A percentile compares a stretch with the other conserved stretches of the same genome.
Evolutionary conservation across 2,113 vertebrate genomes (phyloP).

Genomic region (Propithecus coquereli): DNA sequence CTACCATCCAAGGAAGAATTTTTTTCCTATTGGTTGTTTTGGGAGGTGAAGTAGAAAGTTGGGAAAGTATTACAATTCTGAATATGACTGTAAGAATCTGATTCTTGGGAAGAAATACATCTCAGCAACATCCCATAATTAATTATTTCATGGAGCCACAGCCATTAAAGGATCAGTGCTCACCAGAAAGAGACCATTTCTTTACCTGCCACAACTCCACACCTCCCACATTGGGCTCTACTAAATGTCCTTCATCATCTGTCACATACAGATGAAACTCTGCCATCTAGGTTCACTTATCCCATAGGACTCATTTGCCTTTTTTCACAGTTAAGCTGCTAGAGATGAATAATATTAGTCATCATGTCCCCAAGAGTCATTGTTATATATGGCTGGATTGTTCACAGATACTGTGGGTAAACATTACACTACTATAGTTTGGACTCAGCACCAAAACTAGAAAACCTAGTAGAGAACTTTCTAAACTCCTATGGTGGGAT

Average conservation of each 20-base stretch:
- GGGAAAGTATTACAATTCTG: background rate
- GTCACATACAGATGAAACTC: background rate
- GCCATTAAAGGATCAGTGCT: background rate
- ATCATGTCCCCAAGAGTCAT: background rate
- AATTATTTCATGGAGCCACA: background rate
- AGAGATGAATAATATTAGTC: background rate
- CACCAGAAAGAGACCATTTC: background rate
- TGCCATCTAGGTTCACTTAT: background rate
- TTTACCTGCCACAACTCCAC: background rate
- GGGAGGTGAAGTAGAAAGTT: background rate
- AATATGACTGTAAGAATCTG: background rate
- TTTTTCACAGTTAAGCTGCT: background rate
- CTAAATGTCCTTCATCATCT: background rate
- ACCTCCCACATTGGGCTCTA: background rate
- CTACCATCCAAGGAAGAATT: background rate
- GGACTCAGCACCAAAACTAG: background rate
- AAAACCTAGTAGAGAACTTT: background rate
- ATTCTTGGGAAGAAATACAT: background rate
- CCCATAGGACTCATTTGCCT: background rate
- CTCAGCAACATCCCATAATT: background rate
- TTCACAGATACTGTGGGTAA: background rate
- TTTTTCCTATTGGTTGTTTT: background rate
- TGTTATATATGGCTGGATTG: background rate
- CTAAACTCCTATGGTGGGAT: background rate
- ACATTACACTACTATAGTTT: background rate